Percentiles rank a stretch among this genome's conserved stretches.
These are phyloP conservation scores for Calameuta filiformis DNA, from an alignment of 2,888 invertebrate species.

Conservation along the genomic window DNA sequence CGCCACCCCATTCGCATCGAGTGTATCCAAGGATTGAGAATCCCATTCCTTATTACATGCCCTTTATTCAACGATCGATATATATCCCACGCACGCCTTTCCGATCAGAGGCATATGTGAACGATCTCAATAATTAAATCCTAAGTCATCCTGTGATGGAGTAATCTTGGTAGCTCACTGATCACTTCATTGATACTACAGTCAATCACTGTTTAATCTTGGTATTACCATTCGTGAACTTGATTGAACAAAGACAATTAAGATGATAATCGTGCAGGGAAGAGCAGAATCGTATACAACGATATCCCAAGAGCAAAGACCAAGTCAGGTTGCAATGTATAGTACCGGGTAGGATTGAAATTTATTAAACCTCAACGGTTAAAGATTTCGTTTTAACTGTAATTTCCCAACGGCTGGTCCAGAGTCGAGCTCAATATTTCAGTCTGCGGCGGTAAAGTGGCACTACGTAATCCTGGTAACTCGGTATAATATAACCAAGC, in stretches of 20 bases:
- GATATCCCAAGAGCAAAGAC: not conserved
- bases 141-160: constrained; percentile 4
- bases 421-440: not conserved
- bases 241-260: not conserved
- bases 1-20: not conserved
- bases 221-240: not conserved
- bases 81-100: constrained; percentile 46
- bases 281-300: not conserved
- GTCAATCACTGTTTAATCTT: not conserved
- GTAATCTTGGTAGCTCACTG: not conserved
- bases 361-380: constrained; percentile 45
- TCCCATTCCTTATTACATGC: not conserved
- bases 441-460: constrained; percentile 1
- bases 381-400: constrained; percentile 41
- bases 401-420: constrained; percentile 40
- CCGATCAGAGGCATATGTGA: constrained; percentile 51
- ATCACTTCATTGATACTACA: not conserved
- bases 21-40: not conserved
- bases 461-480: constrained; percentile 18
- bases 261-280: not conserved
- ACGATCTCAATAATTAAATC: constrained; percentile 58
- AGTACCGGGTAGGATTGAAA: constrained; percentile 15
- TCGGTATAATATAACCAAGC: constrained; percentile 24
- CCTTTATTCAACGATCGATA: constrained; percentile 39
- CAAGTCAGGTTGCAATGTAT: not conserved